phyloP scores from a whole-genome alignment of 2,113 vertebrate species.

The Mastomys natalensis region DNA sequence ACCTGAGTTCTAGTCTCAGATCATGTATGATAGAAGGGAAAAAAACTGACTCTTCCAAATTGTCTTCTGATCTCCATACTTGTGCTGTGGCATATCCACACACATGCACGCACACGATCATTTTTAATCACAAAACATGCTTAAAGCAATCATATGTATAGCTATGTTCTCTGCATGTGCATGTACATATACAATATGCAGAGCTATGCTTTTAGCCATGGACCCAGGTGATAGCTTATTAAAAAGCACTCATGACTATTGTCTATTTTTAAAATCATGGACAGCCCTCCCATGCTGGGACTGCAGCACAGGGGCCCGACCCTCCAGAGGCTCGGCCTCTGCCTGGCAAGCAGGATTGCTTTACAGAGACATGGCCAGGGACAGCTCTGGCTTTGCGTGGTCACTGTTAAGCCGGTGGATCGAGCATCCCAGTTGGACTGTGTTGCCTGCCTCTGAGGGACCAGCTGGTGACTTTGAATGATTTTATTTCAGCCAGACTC shows the following conservation, averaged over 20 bases:
- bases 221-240: background rate
- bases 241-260: background rate
- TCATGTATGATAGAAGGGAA: background rate
- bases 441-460: background rate
- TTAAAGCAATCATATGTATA: background rate
- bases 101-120: background rate
- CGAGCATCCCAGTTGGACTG: background rate
- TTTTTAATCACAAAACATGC: background rate
- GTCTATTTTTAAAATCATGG: background rate
- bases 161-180: background rate
- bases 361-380: background rate
- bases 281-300: background rate
- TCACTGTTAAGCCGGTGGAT: too few relatives aligned
- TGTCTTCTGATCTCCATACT: background rate
- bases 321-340: rapidly evolving
- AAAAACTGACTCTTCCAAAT: background rate
- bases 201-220: background rate
- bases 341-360: background rate
- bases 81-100: too few relatives aligned
- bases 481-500: conserved; percentile 84
- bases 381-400: background rate
- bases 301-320: too few relatives aligned
- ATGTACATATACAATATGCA: background rate
- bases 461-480: conserved; percentile 67
- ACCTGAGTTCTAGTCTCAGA: background rate